A percentile compares a stretch with the other conserved stretches of the same genome.
phyloP scores from a whole-genome alignment of 2,113 vertebrate species.

The Castor canadensis region DNA sequence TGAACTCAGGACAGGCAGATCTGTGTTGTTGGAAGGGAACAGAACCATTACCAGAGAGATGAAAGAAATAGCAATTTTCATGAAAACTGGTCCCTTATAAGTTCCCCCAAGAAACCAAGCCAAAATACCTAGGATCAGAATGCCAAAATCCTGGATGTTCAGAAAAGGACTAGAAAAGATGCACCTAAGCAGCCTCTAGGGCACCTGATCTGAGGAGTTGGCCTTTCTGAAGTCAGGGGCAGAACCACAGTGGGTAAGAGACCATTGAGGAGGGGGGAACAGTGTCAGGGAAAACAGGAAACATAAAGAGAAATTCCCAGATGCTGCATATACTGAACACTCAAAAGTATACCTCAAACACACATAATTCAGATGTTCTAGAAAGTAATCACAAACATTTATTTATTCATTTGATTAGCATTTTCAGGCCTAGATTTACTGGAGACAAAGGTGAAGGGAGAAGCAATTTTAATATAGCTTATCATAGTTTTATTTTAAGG shows the following conservation, averaged over 20 bases:
- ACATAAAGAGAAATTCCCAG: neutral
- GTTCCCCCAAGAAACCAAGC: neutral
- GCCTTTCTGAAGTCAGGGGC: neutral
- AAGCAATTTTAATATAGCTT: conserved; percentile 39
- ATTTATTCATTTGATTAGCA: conserved; percentile 7
- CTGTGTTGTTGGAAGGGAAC: neutral
- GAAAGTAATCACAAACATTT: neutral
- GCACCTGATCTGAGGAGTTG: neutral
- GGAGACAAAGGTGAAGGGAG: conserved; percentile 22
- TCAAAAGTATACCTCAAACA: conserved; percentile 19
- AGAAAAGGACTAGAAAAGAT: neutral
- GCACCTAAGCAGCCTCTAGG: neutral
- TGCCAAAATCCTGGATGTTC: neutral
- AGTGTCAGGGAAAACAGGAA: neutral
- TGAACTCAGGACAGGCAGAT: neutral
- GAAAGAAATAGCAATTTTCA: neutral
- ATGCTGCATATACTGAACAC: neutral
- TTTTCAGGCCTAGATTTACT: conserved; percentile 34
- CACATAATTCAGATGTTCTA: neutral
- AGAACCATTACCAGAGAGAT: neutral
- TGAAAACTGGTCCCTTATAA: neutral
- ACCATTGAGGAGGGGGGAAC: neutral
- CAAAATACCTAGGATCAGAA: neutral
- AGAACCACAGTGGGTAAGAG: neutral
- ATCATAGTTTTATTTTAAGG: conserved; percentile 49